A percentile compares a stretch with the other conserved stretches of the same genome.
Evolutionary conservation across 2,113 vertebrate species (phyloP).

Genomic region (Antennarius striatus): DNA sequence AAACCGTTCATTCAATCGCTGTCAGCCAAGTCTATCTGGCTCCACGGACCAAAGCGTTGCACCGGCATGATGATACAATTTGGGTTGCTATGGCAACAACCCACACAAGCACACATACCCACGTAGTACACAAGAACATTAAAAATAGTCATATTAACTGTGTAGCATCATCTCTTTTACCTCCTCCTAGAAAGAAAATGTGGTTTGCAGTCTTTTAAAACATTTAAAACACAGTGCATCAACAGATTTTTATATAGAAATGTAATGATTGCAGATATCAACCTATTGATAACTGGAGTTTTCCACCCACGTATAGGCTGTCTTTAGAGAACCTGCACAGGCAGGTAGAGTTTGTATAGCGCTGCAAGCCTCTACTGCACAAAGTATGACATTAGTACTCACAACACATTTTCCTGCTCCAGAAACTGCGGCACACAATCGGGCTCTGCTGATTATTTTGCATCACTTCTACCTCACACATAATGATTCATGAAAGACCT

Average conservation of each 20-base stretch:
- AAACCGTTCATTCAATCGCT: constrained; percentile 57
- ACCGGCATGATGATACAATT: constrained; percentile 73
- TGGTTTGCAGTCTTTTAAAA: constrained; percentile 47
- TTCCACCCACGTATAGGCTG: constrained; percentile 37
- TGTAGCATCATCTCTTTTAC: constrained; percentile 27
- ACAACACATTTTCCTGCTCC: constrained; percentile 6
- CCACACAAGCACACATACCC: constrained; percentile 70
- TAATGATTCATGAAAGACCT: constrained; percentile 14
- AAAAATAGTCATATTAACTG: constrained; percentile 37
- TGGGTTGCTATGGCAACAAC: constrained; percentile 77
- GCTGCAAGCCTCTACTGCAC: constrained; percentile 33
- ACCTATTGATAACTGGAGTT: constrained; percentile 47
- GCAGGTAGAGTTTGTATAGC: constrained; percentile 36
- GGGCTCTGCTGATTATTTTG: constrained; percentile 28
- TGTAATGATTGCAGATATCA: constrained; percentile 61
- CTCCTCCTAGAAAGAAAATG: constrained; percentile 12
- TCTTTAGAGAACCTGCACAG: constrained; percentile 26
- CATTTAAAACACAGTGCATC: constrained; percentile 23
- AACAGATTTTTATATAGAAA: constrained; percentile 35
- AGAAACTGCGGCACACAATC: constrained; percentile 7
- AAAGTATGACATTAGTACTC: constrained; percentile 32
- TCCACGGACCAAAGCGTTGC: constrained; percentile 65
- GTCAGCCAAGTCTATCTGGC: constrained; percentile 41
- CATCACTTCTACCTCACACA: constrained; percentile 7
- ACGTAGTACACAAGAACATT: constrained; percentile 64